Evolutionary conservation across 2,797 vertebrate species (phyloP), one percentile per base, ranked within the genome.

Genomic region (Coregonus sp.): DNA sequence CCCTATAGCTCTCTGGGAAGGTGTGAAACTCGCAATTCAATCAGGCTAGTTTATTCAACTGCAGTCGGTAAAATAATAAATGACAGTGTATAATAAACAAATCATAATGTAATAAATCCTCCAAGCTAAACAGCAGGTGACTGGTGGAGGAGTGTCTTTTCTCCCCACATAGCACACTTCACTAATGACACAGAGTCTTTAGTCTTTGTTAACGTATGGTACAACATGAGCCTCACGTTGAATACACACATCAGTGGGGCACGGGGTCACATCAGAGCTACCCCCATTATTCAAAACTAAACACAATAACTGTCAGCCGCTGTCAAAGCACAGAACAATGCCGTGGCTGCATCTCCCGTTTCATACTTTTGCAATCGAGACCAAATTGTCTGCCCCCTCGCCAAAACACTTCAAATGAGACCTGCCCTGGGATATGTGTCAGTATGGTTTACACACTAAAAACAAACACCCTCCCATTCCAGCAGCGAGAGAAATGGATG

Each of bases 391-490:
- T 80, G 75, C 35, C 15, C 51, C 5, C 35, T 18, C 61, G 9
- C 74, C 65, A 79, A 74, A 77, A 83, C 72, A 78, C 78, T 84
- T 82, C 81, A 73, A 68, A 82, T 69, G 74, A 82, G 82, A 77
- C 84, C 80, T 79, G 82, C 87, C 84, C 85, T 35, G 63, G 80
- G 85, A 87, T 40, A 18, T 74, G 84, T 89, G 87, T 88, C 87
- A 86, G 80, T 79, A 88, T 87, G 78, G 85, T 88, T 88, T 86
- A 88, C 85, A 66, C 82, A 85, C 90, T 82, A 76, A 85, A 89
- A 92, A 92, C 88, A 90, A 91, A 92, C 83, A 90, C 87, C 80
- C 15, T 90, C 81, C 81, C 75, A 70, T 83, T 85, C 87, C 87
- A 88, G 82, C 86, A 81, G 87, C 73, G 66, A 86, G 81, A 87